Conservation (phyloP, 1,140 invertebrate genomes). For the Papilio dardanus region DNA sequence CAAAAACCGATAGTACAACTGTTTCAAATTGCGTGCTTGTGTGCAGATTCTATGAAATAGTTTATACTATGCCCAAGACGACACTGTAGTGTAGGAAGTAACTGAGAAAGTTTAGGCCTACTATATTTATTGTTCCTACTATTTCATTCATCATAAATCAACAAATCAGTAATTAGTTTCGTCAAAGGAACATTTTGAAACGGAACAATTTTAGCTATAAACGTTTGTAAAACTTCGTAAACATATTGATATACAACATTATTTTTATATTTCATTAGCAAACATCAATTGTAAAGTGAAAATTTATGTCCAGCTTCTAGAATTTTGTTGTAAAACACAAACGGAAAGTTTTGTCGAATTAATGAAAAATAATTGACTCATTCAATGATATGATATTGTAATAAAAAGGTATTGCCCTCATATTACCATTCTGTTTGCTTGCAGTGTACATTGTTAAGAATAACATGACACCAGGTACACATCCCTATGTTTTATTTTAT, state of each 20-base stretch:
- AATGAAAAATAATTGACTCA: not conserved
- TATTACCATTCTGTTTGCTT: not conserved
- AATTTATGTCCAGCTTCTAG: not conserved
- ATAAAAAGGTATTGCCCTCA: not conserved
- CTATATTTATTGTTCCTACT: not conserved
- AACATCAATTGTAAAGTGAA: not conserved
- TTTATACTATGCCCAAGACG: slow-evolving; percentile 22
- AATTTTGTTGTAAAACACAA: no score
- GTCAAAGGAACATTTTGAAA: not conserved
- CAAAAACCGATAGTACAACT: not conserved
- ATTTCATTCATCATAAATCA: not conserved
- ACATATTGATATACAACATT: not conserved
- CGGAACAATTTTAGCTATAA: no score
- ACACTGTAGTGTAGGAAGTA: slow-evolving; percentile 27
- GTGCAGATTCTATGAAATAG: not conserved
- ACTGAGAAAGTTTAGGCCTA: slow-evolving; percentile 8
- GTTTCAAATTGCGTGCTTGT: not conserved
- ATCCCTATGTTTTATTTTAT: no score
- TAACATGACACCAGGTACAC: no score
- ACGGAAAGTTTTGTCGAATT: not conserved
- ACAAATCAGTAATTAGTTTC: not conserved
- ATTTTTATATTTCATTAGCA: not conserved
- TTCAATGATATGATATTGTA: not conserved
- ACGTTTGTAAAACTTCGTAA: not conserved
- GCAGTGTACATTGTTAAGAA: no score